A percentile compares a stretch with the other conserved stretches of the same genome.
phyloP scores from a whole-genome alignment of 1,140 invertebrate species.

The Wiebesia pumilae region DNA sequence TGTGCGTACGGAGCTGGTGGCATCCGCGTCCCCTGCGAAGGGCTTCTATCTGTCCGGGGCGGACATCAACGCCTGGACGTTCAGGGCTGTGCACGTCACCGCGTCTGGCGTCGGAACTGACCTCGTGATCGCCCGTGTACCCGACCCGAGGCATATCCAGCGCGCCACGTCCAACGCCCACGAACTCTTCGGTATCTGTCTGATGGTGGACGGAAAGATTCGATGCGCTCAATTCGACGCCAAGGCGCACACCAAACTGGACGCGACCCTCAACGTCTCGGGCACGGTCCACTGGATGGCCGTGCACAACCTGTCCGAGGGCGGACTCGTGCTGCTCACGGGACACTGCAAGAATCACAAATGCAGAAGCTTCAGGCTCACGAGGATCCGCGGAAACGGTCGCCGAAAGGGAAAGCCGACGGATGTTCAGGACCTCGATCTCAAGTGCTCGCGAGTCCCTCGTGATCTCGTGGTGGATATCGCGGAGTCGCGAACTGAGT shows the following conservation, averaged over 20 bases:
- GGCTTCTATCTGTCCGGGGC: conserved; percentile 32
- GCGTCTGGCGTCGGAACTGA: background rate
- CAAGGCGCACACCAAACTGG: background rate
- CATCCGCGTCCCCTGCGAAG: background rate
- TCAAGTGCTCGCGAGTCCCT: conserved; percentile 31
- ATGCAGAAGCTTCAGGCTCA: conserved; percentile 29
- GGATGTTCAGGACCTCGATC: background rate
- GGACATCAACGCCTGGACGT: conserved; percentile 35
- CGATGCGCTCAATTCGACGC: conserved; percentile 31
- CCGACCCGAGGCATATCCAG: conserved; percentile 15
- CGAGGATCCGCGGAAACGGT: background rate
- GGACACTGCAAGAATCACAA: conserved; percentile 37
- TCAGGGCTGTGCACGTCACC: conserved; percentile 17
- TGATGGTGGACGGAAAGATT: conserved; percentile 14
- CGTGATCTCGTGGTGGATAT: background rate
- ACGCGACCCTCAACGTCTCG: background rate
- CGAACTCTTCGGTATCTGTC: conserved; percentile 28
- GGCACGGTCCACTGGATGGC: conserved; percentile 19
- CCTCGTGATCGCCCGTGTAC: conserved; percentile 24
- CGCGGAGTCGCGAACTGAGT: background rate
- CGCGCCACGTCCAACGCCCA: conserved; percentile 9
- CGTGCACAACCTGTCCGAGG: conserved; percentile 28
- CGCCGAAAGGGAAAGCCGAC: background rate
- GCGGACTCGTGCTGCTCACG: conserved; percentile 2
- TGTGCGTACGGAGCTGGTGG: conserved; percentile 40